Evolutionary conservation across 2,888 invertebrate species (phyloP), one percentile per base, ranked within the genome.

Genomic region (Rhagium mordax): DNA sequence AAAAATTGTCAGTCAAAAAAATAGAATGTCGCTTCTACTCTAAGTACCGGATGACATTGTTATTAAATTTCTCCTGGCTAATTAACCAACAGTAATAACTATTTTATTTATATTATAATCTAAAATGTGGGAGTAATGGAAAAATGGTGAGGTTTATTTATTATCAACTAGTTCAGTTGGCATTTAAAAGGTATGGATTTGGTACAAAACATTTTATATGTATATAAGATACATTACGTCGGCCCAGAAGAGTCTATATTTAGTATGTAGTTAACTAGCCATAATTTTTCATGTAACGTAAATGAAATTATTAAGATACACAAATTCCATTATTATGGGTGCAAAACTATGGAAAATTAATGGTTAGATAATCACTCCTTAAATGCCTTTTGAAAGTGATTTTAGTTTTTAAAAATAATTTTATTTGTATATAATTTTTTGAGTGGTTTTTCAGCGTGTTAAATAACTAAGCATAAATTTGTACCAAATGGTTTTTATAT

Each of bases 401-500:
- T 59, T 59, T 33, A 41, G 55, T 67, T 70, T 75, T 53, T 64
- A 70, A 74, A 73, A 70, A 70, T 70, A 75, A 73, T 70, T 66
- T 74, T 76, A 76, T 72, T 78, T 72, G 74, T 76, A 48, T 66
- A 41, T 68, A 61, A 57, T 74, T 69, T 71, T 62, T 74, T 74
- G 62, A 64, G 60, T 70, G 66, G 18, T 68, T 41, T 41, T 41
- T 33, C n/a, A 16, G 20, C 41, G 20, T 41, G 41, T 41, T 41
- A n/a, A 47, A 47, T 49, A 66, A 51, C 18, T 53, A 18, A 5
- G 59, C 6, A 33, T 41, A 74, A 64, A 74, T 75, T 77, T 70
- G 69, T 75, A 75, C 74, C 76, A 60, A 67, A 68, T 67, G 59
- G 64, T 62, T 68, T 76, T 77, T 76, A 76, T 78, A 51, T 72